These are phyloP conservation scores for Patella ulyssiponensis DNA, from an alignment of 2,888 invertebrate species.

Conservation along the genomic window DNA sequence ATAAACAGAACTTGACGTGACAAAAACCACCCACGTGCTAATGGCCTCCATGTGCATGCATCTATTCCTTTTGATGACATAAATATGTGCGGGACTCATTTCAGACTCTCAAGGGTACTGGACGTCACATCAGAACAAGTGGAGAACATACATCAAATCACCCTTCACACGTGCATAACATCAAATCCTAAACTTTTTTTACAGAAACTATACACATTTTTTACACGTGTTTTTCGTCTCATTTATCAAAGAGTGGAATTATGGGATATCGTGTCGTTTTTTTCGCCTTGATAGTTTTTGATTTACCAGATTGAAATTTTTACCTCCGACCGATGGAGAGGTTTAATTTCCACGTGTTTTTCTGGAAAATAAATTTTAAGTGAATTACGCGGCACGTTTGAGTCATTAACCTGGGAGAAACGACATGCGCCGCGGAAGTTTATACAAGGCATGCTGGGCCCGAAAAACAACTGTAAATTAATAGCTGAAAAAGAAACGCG, in stretches of 20 bases:
- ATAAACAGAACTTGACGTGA: constrained; percentile 11
- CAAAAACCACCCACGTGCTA: constrained; percentile 11
- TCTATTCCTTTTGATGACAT: neutral
- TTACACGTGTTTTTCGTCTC: constrained; percentile 12
- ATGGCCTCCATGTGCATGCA: neutral
- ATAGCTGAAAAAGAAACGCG: neutral
- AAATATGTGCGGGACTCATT: neutral
- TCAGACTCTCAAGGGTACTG: neutral
- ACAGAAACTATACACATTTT: neutral
- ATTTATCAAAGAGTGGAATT: constrained; percentile 5
- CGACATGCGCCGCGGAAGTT: constrained; percentile 11
- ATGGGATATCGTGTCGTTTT: neutral
- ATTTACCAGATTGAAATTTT: constrained; percentile 7
- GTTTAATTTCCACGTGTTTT: neutral
- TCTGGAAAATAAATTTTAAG: constrained; percentile 1
- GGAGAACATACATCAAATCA: constrained; percentile 1
- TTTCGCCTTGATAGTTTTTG: neutral
- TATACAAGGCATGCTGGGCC: constrained; percentile 9
- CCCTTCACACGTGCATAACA: neutral
- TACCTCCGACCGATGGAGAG: constrained; percentile 5
- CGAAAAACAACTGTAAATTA: neutral
- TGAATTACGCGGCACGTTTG: constrained; percentile 7
- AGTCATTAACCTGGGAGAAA: constrained; percentile 4
- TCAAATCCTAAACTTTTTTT: neutral
- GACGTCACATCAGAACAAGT: constrained; percentile 2